phyloP scores from a whole-genome alignment of 2,888 invertebrate species.

The Ormyrus pomaceus region DNA sequence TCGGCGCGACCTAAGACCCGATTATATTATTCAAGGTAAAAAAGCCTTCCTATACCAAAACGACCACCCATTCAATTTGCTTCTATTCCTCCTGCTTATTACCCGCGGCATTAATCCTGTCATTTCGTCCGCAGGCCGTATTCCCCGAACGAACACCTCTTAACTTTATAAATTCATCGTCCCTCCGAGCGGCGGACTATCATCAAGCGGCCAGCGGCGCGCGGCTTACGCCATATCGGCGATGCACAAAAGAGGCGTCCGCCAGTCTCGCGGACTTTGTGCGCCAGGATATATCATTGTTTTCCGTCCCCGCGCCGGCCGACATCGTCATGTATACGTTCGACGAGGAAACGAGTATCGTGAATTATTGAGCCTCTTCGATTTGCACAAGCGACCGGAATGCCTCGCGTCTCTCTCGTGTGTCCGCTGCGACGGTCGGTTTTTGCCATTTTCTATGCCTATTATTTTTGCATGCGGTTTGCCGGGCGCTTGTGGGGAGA shows the following conservation, averaged over 20 bases:
- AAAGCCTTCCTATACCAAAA: no score
- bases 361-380: constrained; percentile 53
- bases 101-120: neutral
- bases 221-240: constrained; percentile 10
- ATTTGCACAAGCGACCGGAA: constrained; percentile 39
- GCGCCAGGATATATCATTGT: constrained; percentile 29
- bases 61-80: no score
- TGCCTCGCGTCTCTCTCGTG: neutral
- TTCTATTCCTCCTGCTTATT: neutral
- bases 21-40: no score
- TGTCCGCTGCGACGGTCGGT: no score
- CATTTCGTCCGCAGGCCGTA: constrained; percentile 29
- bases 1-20: no score
- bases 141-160: constrained; percentile 1
- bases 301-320: neutral
- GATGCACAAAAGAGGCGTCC: constrained; percentile 28
- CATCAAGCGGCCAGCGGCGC: constrained; percentile 10
- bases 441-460: neutral
- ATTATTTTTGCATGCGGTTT: neutral
- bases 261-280: constrained; percentile 21
- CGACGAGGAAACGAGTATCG: constrained; percentile 35
- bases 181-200: constrained; percentile 9
- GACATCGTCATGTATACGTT: constrained; percentile 36
- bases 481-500: neutral
- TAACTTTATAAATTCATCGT: constrained; percentile 48